Base-by-base conservation (phyloP, 2,888 invertebrate genomes). In the Tupiocoris notatus region DNA sequence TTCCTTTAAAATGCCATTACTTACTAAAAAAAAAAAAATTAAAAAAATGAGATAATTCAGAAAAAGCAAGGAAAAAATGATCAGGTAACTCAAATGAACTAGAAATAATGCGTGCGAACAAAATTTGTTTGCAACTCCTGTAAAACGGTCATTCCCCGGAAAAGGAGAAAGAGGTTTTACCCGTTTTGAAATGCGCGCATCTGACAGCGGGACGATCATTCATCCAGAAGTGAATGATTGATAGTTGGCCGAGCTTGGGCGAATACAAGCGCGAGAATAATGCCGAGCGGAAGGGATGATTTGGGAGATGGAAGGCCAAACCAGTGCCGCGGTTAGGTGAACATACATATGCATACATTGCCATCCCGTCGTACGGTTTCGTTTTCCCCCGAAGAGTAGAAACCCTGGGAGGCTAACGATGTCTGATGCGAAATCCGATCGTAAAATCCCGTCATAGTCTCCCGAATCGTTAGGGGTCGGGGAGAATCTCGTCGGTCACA, bases 271-370 rank as follows among this genome's bases (percentile, higher is more conserved):
- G 39, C 39, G 39, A 39, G 39, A 39, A 39, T 39, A 39, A 39
- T 39, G 39, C 12, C n/a, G 12, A 39, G 12, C 39, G 39, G 12
- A 39, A 3, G 39, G 39, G 39, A 12, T 12, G 3, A n/a, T n/a
- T n/a, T n/a, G n/a, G n/a, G n/a, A n/a, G n/a, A n/a, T n/a, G n/a
- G 12, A 39, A 39, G 39, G 39, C 6, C 6, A 39, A 39, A 39
- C 39, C 39, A 39, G 39, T 39, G 39, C 39, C 39, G 39, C 39
- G 39, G 39, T 39, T 39, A 39, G 39, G 39, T 39, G 59, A 16
- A 59, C 70, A 59, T 59, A 58, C 70, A 70, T 70, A 70, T 70
- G 70, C 70, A 70, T 59, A 70, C 59, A 70, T 58, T 24, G 70
- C 56, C 39, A 39, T 7, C 39, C 39, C 39, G 56, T 54, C 56